Evolutionary conservation across 2,113 vertebrate species (phyloP).

Genomic region (Azemiops feae): DNA sequence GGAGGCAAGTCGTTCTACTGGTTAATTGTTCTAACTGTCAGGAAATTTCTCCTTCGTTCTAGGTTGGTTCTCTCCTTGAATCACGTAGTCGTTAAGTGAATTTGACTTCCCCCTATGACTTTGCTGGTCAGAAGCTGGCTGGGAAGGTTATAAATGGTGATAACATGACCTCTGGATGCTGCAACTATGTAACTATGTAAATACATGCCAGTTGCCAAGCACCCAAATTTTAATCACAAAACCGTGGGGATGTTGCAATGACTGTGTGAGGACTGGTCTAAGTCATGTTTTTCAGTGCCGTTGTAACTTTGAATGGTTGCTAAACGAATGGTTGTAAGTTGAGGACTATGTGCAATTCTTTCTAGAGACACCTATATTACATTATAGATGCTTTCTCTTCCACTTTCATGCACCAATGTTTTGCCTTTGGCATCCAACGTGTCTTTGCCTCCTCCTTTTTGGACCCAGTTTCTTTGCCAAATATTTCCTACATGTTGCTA

Average conservation of each 20-base stretch:
- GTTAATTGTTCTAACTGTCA: neutral
- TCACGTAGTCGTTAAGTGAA: neutral
- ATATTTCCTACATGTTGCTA: too few species aligned
- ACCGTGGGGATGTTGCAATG: neutral
- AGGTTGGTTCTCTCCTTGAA: neutral
- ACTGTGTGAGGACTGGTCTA: neutral
- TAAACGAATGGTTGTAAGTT: neutral
- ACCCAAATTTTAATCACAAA: neutral
- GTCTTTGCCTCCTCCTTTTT: too few species aligned
- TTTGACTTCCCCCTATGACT: neutral
- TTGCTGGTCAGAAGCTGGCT: neutral
- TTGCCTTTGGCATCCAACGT: neutral
- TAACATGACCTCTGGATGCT: neutral
- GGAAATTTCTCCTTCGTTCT: neutral
- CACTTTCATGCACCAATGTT: neutral
- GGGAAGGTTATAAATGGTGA: neutral
- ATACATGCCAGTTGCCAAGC: neutral
- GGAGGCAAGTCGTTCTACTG: neutral
- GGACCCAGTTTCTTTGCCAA: too few species aligned
- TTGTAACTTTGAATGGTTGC: neutral
- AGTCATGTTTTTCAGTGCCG: neutral
- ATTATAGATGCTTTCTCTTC: too few species aligned
- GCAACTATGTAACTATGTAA: neutral
- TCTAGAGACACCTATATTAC: neutral
- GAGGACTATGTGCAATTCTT: neutral